Conservation (phyloP, 2,888 invertebrate genomes). For the Aphrophora alni region DNA sequence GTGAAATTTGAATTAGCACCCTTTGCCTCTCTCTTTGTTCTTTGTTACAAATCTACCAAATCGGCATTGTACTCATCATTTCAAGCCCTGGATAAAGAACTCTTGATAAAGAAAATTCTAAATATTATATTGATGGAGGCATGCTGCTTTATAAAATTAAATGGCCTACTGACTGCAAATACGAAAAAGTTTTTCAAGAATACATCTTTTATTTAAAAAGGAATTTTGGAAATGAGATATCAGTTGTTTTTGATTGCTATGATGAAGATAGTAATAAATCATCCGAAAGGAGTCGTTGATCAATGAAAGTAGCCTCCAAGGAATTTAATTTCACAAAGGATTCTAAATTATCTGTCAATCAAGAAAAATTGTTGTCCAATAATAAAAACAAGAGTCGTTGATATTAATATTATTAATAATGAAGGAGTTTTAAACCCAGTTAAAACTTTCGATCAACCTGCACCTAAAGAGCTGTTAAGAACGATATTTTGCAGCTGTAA, state of each 20-base stretch:
- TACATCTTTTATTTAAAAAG: not conserved
- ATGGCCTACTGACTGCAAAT: too few relatives aligned
- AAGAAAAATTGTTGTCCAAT: not conserved
- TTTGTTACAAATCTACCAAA: not conserved
- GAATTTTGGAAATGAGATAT: not conserved
- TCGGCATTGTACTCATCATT: not conserved
- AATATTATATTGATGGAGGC: not conserved
- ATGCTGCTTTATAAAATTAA: not conserved
- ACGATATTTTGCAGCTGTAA: too few relatives aligned
- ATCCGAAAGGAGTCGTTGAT: not conserved
- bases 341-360: not conserved
- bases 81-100: not conserved
- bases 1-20: not conserved
- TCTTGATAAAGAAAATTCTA: not conserved
- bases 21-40: too few relatives aligned
- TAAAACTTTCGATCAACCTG: too few relatives aligned
- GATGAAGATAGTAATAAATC: not conserved
- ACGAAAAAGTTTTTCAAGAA: not conserved
- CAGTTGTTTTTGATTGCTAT: not conserved
- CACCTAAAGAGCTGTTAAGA: too few relatives aligned
- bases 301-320: not conserved
- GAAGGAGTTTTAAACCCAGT: too few relatives aligned
- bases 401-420: too few relatives aligned
- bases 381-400: not conserved
- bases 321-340: not conserved